Base-by-base conservation (phyloP, 92 coral and sea anemone genomes). In the Hydrozoanthus gracilis region DNA sequence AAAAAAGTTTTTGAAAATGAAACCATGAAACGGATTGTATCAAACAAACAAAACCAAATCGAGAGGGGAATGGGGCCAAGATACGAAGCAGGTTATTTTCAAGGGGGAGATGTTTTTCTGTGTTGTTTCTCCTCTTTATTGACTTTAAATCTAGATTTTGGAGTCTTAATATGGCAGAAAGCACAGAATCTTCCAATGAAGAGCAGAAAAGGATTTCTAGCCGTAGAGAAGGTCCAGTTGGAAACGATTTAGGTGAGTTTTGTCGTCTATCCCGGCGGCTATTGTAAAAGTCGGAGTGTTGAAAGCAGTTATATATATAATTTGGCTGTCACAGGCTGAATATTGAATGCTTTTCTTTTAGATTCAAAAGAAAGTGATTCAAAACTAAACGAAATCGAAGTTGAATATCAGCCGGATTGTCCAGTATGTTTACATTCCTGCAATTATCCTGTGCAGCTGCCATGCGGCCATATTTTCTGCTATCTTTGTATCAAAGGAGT, bases 401-500 rank as follows among this genome's bases (percentile, higher is more conserved):
- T 92, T 44, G 96, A 96, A 15, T 65, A 70, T 49, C 92, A 93
- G n/a, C 99, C 98, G 10, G 99, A 97, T 61, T 97, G 99, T 47
- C 95, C 99, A 8, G 99, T 97, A 5, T 97, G 99, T 86, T 88
- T 97, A 54, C 99, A 97, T 58, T 72, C 93, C 8, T 86, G 95
- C 68, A 90, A 87, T 49, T 95, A 95, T 61, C 99, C 99, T 0
- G 98, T 97, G 14, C 92, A 93, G 83, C 92, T 97, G 66, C 93
- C 95, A 14, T 97, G 99, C 78, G 98, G 98, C 14, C 99, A 97
- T 72, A 93, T 97, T 15, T 97, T 97, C 88, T 97, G 99, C 82
- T 97, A 95, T 88, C 88, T 97, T 44, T 97, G 99, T 90, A 97
- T 97, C 88, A 97, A 97, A 92, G 99, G 99, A 70, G 99, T 97